phyloP scores from a whole-genome alignment of 2,888 invertebrate species.

The Ceramica pisi region DNA sequence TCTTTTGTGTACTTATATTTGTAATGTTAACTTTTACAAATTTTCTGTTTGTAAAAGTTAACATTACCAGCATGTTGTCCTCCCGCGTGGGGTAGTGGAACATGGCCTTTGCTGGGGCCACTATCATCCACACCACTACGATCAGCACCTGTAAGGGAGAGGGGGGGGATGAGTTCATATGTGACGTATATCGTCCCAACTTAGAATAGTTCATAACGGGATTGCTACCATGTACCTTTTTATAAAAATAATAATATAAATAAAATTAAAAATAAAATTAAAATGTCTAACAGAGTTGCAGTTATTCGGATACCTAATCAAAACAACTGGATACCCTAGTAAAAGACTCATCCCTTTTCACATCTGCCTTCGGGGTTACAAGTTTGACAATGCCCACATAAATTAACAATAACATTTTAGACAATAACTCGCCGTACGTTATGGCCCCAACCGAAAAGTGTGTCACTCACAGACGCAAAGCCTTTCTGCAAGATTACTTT shows the following conservation, averaged over 20 bases:
- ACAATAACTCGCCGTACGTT: conserved; percentile 15
- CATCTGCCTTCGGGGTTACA: not conserved
- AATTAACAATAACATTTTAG: conserved; percentile 38
- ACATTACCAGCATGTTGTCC: conserved; percentile 98
- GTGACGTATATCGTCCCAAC: no score
- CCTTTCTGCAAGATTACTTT: conserved; percentile 77
- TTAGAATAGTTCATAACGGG: no score
- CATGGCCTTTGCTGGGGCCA: conserved; percentile 97
- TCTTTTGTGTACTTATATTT: no score
- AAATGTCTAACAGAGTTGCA: no score
- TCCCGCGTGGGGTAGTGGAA: conserved; percentile 97
- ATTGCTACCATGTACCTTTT: no score
- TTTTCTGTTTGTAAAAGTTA: no score
- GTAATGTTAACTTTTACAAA: no score
- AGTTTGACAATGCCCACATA: conserved; percentile 15
- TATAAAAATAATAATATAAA: no score
- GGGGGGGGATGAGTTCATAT: no score
- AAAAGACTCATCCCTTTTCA: not conserved
- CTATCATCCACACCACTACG: conserved; percentile 97
- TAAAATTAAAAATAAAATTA: no score
- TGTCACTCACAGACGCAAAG: conserved; percentile 67
- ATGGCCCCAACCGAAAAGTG: conserved; percentile 67
- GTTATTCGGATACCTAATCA: no score
- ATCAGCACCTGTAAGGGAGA: conserved; percentile 93
- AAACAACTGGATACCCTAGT: no score